phyloP scores from a whole-genome alignment of 2,888 invertebrate species.

The Plagodis pulveraria region DNA sequence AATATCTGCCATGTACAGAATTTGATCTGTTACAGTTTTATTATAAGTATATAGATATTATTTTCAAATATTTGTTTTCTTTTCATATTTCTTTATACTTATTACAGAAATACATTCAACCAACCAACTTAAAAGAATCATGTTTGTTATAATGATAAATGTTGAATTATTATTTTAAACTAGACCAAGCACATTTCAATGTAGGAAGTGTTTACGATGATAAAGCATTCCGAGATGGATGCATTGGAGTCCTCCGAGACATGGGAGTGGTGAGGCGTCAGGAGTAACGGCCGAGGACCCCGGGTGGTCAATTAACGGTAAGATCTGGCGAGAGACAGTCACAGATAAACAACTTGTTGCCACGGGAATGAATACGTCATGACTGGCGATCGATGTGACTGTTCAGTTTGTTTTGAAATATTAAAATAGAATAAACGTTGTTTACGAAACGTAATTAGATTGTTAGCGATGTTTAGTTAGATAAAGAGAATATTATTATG shows the following conservation, averaged over 20 bases:
- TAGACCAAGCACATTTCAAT: neutral
- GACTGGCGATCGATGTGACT: conserved; percentile 21
- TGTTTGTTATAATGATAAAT: neutral
- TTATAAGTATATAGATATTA: no score
- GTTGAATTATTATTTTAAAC: neutral
- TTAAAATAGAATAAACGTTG: neutral
- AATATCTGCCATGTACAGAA: no score
- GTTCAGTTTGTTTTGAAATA: conserved; percentile 11
- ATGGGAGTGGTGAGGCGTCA: conserved; percentile 21
- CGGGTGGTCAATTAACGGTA: conserved; percentile 39
- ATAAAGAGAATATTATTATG: no score
- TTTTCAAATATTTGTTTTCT: no score
- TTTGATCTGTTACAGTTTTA: no score
- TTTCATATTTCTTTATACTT: no score
- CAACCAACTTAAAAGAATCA: no score
- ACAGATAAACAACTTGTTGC: conserved; percentile 20
- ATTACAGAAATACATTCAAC: no score
- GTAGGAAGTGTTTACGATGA: conserved; percentile 17
- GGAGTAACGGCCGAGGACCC: conserved; percentile 29
- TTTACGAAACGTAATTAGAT: neutral
- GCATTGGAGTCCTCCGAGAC: conserved; percentile 1
- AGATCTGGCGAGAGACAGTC: conserved; percentile 14
- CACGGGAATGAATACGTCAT: conserved; percentile 24
- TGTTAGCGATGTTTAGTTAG: no score
- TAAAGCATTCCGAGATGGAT: conserved; percentile 23